phyloP scores from a whole-genome alignment of 2,888 invertebrate genomes.

The Andricus curvator region DNA sequence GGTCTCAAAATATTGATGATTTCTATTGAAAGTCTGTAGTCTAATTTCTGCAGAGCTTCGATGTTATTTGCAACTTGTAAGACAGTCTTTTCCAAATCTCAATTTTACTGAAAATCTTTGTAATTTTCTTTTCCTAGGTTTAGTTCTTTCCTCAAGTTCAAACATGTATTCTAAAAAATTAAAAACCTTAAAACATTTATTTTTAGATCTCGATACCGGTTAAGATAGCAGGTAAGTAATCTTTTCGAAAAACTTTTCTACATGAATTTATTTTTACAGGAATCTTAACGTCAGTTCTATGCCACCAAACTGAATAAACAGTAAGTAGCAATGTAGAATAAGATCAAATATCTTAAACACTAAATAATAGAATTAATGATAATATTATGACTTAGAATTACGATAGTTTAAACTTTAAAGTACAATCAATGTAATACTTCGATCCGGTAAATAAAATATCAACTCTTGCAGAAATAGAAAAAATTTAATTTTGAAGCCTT shows the following conservation, averaged over 20 bases:
- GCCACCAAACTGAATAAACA: not conserved
- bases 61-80: too few species aligned
- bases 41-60: too few species aligned
- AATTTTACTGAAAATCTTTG: not conserved
- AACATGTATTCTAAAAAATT: not conserved
- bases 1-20: not conserved
- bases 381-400: too few species aligned
- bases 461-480: too few species aligned
- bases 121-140: not conserved
- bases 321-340: constrained; percentile 12
- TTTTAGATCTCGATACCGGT: not conserved
- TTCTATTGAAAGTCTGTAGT: too few species aligned
- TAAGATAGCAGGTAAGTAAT: constrained; percentile 7
- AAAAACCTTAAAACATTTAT: not conserved
- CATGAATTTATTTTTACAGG: constrained; percentile 36
- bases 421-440: not conserved
- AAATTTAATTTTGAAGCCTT: too few species aligned
- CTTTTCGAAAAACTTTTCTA: not conserved
- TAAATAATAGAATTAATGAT: too few species aligned
- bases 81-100: too few species aligned
- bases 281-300: not conserved
- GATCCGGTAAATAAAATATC: constrained; percentile 17
- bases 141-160: not conserved
- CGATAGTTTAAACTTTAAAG: too few species aligned
- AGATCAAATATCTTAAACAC: not conserved